Conservation (phyloP, 2,888 invertebrate species). For the Ceramica pisi region DNA sequence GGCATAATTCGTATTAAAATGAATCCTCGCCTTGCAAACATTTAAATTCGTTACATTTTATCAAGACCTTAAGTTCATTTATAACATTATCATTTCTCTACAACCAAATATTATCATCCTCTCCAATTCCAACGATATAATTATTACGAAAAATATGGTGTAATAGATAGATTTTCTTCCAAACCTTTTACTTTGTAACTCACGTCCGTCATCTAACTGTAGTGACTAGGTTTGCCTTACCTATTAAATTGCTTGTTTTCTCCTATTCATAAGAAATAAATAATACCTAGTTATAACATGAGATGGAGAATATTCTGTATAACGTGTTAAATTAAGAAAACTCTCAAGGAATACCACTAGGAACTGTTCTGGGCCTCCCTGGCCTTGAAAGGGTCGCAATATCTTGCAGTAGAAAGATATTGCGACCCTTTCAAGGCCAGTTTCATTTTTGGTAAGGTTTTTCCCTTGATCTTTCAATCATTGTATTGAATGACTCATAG, state of each 20-base stretch:
- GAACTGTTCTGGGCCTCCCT: slow-evolving; percentile 13
- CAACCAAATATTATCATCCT: slow-evolving; percentile 6
- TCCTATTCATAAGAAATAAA: slow-evolving; percentile 8
- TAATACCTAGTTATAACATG: slow-evolving; percentile 1
- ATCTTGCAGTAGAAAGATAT: background rate
- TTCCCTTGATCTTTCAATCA: background rate
- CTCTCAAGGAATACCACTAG: slow-evolving; percentile 10
- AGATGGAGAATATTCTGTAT: background rate
- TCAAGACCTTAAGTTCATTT: background rate
- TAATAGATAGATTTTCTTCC: too few relatives aligned
- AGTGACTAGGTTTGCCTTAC: slow-evolving; percentile 2
- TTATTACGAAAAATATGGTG: too few relatives aligned
- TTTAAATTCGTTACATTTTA: background rate
- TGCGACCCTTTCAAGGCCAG: background rate
- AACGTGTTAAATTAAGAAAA: background rate
- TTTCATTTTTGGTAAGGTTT: background rate
- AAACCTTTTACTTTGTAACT: slow-evolving; percentile 4
- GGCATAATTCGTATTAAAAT: background rate
- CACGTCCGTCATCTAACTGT: background rate
- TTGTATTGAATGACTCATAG: background rate
- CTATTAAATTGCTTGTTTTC: background rate
- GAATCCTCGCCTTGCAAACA: background rate
- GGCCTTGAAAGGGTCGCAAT: too few relatives aligned
- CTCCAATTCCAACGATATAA: background rate
- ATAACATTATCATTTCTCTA: background rate